Base-by-base conservation (phyloP, 2,888 invertebrate species). In the Zygaena filipendulae region DNA sequence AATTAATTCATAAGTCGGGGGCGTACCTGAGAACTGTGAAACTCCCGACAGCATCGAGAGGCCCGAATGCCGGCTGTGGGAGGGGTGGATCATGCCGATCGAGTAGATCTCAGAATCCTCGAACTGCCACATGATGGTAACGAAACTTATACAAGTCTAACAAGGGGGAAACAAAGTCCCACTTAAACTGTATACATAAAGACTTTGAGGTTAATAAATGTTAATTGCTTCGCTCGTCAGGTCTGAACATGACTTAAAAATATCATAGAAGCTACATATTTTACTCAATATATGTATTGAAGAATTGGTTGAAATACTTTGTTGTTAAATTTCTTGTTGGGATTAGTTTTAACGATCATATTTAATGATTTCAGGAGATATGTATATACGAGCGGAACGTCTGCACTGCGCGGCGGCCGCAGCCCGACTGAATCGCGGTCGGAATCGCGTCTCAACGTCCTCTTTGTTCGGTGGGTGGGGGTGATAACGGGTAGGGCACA, bases 101-200 rank as follows among this genome's bases (percentile, higher is more conserved):
- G 92, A 90, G 68, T 86, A 91, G 64, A 91, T 91, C 82, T 91
- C 91, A 38, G 85, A 83, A 45, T 84, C 85, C 49, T 85, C 86
- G 40, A 84, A 83, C 56, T 85, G 84, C 87, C 87, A 88, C 86
- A 87, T 86, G 45, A 44, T 59, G 47, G 30, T 37, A 26, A 37
- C 12, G 33, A 34, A 40, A n/a, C n/a, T n/a, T n/a, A n/a, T n/a
- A n/a, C n/a, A n/a, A n/a, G n/a, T n/a, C n/a, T n/a, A n/a, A n/a
- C n/a, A n/a, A n/a, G n/a, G n/a, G n/a, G n/a, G n/a, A n/a, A n/a
- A n/a, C n/a, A n/a, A n/a, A n/a, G n/a, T n/a, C n/a, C n/a, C n/a
- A n/a, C n/a, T n/a, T n/a, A n/a, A n/a, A n/a, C n/a, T n/a, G n/a
- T n/a, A n/a, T n/a, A n/a, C n/a, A n/a, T n/a, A n/a, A n/a, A n/a